Conservation (phyloP, 2,888 invertebrate genomes). For the Melieria picta region DNA sequence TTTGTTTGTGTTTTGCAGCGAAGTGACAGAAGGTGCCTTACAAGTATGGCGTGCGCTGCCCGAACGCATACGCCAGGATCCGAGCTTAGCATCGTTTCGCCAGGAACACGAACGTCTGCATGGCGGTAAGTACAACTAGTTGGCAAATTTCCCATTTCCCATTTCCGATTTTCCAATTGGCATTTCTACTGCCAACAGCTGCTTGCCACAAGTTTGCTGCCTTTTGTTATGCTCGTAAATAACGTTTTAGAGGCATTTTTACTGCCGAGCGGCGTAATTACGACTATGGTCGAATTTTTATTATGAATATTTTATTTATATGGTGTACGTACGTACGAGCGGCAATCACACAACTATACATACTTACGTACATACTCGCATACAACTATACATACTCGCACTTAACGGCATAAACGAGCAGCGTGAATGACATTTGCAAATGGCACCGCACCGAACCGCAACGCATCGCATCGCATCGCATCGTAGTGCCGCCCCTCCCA, state of each 20-base stretch:
- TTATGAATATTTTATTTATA: conserved; percentile 14
- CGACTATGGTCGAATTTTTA: not conserved
- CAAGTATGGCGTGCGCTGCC: conserved; percentile 76
- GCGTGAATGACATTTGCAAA: too few species aligned
- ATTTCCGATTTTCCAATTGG: not conserved
- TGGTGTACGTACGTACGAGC: not conserved
- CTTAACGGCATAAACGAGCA: too few species aligned
- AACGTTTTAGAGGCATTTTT: conserved; percentile 6
- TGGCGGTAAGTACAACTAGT: conserved; percentile 49
- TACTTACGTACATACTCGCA: too few species aligned
- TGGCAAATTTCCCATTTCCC: not conserved
- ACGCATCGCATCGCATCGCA: too few species aligned
- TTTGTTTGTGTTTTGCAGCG: conserved; percentile 55
- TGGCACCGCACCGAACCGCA: too few species aligned
- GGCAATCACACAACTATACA: not conserved
- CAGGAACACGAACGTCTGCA: conserved; percentile 66
- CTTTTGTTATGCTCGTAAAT: not conserved
- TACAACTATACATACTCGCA: too few species aligned
- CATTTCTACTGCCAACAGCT: conserved; percentile 3
- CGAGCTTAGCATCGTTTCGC: conserved; percentile 72
- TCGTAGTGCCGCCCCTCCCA: too few species aligned
- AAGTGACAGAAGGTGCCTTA: conserved; percentile 72
- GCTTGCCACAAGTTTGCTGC: not conserved
- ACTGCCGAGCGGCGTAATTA: not conserved
- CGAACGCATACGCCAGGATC: conserved; percentile 75